Evolutionary conservation across 2,888 invertebrate species (phyloP).

Genomic region (Yponomeuta sedellus): DNA sequence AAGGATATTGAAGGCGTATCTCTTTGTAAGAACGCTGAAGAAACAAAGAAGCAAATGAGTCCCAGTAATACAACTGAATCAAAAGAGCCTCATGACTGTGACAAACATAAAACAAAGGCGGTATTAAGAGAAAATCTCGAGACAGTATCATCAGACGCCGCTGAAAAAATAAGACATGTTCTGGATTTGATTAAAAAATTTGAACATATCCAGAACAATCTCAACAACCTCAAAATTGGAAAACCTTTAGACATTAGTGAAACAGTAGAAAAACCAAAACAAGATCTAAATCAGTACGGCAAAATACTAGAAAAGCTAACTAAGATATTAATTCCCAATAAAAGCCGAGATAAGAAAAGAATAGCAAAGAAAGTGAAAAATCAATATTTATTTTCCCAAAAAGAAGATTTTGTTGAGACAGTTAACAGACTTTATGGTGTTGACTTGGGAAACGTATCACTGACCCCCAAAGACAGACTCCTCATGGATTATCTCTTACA

Average conservation of each 20-base stretch:
- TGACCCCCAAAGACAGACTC: constrained; percentile 48
- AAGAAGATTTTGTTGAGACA: constrained; percentile 31
- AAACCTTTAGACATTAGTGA: constrained; percentile 12
- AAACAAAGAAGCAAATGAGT: constrained; percentile 27
- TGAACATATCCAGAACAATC: constrained; percentile 41
- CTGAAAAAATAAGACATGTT: constrained; percentile 48
- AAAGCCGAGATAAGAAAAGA: constrained; percentile 33
- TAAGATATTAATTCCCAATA: constrained; percentile 48
- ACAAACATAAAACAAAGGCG: constrained; percentile 18
- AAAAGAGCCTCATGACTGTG: background rate
- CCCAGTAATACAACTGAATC: background rate
- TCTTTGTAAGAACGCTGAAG: constrained; percentile 45
- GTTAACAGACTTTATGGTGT: constrained; percentile 37
- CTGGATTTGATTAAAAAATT: constrained; percentile 50
- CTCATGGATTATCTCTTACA: constrained; percentile 53
- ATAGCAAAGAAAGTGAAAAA: constrained; percentile 32
- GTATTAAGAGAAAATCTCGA: constrained; percentile 16
- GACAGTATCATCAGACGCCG: constrained; percentile 32
- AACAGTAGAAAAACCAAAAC: constrained; percentile 30
- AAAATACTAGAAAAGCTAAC: constrained; percentile 52
- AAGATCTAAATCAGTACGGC: constrained; percentile 34
- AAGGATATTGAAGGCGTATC: constrained; percentile 45
- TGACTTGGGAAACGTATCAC: constrained; percentile 33
- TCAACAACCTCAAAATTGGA: constrained; percentile 33
- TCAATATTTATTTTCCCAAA: constrained; percentile 27